These are phyloP conservation scores for Ceratosolen fusciceps DNA, from an alignment of 1,140 invertebrate species.

Conservation along the genomic window DNA sequence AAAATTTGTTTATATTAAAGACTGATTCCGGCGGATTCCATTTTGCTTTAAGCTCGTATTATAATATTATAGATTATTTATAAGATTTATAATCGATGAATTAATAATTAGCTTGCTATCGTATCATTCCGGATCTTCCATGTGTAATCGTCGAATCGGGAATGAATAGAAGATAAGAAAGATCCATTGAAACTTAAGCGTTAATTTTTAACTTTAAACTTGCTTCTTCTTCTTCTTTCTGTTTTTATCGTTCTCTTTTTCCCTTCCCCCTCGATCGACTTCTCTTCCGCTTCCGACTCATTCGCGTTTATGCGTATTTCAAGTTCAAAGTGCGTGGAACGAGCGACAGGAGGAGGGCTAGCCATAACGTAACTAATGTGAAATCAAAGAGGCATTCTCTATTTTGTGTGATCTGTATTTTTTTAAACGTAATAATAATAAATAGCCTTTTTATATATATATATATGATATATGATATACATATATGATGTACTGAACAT, in stretches of 20 bases:
- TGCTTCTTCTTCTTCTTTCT: not conserved
- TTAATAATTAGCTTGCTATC: no score
- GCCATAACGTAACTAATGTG: slow-evolving; percentile 48
- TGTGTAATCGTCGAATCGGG: slow-evolving; percentile 21
- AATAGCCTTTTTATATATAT: slow-evolving; percentile 67
- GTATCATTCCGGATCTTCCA: slow-evolving; percentile 42
- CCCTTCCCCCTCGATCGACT: no score
- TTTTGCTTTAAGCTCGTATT: slow-evolving; percentile 54
- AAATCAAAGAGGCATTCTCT: slow-evolving; percentile 64
- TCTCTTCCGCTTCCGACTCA: no score
- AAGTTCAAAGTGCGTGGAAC: slow-evolving; percentile 40
- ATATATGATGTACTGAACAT: no score
- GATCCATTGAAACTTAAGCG: no score
- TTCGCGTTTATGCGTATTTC: slow-evolving; percentile 17
- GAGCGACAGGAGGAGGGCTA: slow-evolving; percentile 46
- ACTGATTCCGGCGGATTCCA: slow-evolving; percentile 59
- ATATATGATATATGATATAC: no score
- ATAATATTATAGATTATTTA: slow-evolving; percentile 3
- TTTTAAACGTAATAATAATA: no score
- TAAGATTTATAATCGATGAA: no score
- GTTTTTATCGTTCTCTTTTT: not conserved
- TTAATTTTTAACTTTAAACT: no score
- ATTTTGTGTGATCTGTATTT: slow-evolving; percentile 69
- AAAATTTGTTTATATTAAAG: slow-evolving; percentile 58
- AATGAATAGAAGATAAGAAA: slow-evolving; percentile 15